Conservation (phyloP, 92 coral and sea anemone genomes). For the Phenganax marumi region DNA sequence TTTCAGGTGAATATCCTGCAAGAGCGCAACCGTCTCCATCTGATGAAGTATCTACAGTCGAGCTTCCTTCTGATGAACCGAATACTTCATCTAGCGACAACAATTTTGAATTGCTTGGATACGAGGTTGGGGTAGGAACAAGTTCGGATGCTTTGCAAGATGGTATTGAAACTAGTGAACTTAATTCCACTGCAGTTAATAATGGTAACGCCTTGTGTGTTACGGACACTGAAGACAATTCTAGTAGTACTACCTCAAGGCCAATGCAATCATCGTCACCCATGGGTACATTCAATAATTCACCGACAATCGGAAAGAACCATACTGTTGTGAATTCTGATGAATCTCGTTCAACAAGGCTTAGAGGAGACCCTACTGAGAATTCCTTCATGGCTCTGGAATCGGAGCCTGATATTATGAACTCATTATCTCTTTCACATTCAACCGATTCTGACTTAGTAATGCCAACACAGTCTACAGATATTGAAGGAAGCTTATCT, state of each 20-base stretch:
- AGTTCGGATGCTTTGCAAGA: not conserved
- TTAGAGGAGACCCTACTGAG: not conserved
- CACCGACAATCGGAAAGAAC: not conserved
- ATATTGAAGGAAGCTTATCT: conserved; percentile 6
- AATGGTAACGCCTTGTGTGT: not conserved
- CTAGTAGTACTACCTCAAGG: not conserved
- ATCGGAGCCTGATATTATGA: conserved; percentile 45
- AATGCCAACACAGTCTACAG: conserved; percentile 13
- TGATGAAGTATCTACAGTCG: conserved; percentile 10
- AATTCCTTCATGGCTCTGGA: conserved; percentile 35
- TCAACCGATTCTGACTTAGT: conserved; percentile 11
- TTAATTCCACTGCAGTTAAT: not conserved
- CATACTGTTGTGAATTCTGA: not conserved
- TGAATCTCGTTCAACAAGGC: not conserved
- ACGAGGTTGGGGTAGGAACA: not conserved
- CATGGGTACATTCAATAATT: no score
- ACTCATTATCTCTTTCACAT: conserved; percentile 12
- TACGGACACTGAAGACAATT: conserved; percentile 3
- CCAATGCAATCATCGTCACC: not conserved
- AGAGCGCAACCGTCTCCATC: not conserved
- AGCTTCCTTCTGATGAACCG: conserved; percentile 19
- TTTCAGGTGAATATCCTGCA: not conserved
- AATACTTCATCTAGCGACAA: not conserved
- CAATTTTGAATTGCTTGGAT: not conserved
- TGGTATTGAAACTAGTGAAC: not conserved